These are phyloP conservation scores for Callyntrura sp. DNA, from an alignment of 2,888 invertebrate genomes.

Conservation along the genomic window DNA sequence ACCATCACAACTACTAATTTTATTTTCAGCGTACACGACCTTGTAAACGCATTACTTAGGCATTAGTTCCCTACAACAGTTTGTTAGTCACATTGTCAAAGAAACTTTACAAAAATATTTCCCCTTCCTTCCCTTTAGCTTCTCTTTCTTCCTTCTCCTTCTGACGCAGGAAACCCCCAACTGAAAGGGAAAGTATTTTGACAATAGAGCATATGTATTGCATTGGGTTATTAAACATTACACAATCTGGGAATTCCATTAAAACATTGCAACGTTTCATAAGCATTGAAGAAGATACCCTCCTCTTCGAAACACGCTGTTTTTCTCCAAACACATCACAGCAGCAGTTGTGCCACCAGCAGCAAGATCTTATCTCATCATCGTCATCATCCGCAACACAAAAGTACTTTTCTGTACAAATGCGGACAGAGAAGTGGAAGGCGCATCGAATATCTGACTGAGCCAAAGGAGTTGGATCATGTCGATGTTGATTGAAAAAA, in stretches of 20 bases:
- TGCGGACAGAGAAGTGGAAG: conserved; percentile 8
- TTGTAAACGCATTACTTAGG: neutral
- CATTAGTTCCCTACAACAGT: too few species aligned
- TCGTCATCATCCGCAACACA: conserved; percentile 33
- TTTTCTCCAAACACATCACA: too few species aligned
- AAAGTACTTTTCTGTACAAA: conserved; percentile 29
- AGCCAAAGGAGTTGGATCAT: conserved; percentile 67
- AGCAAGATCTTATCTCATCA: neutral
- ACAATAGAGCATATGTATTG: conserved; percentile 22
- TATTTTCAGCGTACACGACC: neutral
- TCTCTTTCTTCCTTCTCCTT: conserved; percentile 8
- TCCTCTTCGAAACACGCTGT: too few species aligned
- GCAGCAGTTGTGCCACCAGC: neutral
- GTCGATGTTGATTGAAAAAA: conserved; percentile 78
- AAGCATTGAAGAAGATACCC: neutral
- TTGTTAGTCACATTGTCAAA: neutral
- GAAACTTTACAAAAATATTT: conserved; percentile 33
- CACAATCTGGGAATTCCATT: neutral
- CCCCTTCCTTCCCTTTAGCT: conserved; percentile 22
- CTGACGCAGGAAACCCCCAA: conserved; percentile 20
- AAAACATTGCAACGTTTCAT: neutral
- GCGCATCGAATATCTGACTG: conserved; percentile 50
- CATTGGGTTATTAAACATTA: neutral
- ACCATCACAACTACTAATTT: too few species aligned
- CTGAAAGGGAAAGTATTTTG: conserved; percentile 25